Base-by-base conservation (phyloP, 2,113 vertebrate genomes). In the Egretta garzetta region DNA sequence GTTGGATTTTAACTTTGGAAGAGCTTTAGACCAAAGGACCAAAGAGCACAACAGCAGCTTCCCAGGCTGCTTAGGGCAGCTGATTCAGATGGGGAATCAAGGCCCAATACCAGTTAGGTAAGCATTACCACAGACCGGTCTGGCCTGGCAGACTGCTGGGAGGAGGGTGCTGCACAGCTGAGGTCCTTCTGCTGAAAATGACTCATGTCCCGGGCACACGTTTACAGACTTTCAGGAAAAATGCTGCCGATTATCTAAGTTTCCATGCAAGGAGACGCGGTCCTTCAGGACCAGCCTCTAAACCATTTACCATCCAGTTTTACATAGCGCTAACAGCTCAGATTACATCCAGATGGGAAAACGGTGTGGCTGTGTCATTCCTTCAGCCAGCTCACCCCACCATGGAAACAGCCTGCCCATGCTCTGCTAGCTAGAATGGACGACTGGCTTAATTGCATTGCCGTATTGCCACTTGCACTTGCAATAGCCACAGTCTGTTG, bases 291-390 rank as follows among this genome's bases (percentile, higher is more conserved):
- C 21, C 37, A 92, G 64, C 45, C 50, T 93, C 64, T 87, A 87
- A 96, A 70, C 30, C 45, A 47, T 82, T 95, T 90, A 79, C 79
- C 85, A 88, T 81, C 37, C 47, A 49, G 24, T 62, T 92, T 75
- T 59, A 62, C 26, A 22, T 20, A 80, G 37, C 1, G 0, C n/a
- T 79, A 35, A 66, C 52, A 75, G 70, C 52, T 94, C 60, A 55
- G 70, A 94, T 97, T 95, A 75, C 64, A 85, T 63, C 86, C 91
- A 93, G 82, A 88, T 95, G 95, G 73, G 77, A 63, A 90, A 79
- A 80, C 0, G 3, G 39, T 66, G 60, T 43, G 23, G 59, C 33
- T 74, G 35, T 58, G 59, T 80, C 86, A 45, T 82, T 85, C 82
- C 93, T 79, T 59, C 86, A 92, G 74, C 70, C 89, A 53, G 56